Evolutionary conservation across 2,797 vertebrate genomes (phyloP).

Genomic region (Nasua narica): DNA sequence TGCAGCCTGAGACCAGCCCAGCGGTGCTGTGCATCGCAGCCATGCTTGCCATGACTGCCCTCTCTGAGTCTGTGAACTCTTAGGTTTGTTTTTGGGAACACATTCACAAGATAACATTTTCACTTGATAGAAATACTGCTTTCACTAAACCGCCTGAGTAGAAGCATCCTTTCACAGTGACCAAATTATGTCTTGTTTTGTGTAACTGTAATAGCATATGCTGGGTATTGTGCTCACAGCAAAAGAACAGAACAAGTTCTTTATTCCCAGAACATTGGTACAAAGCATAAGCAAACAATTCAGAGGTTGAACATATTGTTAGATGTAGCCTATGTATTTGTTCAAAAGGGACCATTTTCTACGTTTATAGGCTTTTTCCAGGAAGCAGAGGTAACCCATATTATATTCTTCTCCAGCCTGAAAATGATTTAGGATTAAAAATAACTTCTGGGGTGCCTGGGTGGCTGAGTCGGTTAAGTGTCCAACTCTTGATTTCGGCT

Average conservation of each 20-base stretch:
- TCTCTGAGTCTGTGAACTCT: not conserved
- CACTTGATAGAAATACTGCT: not conserved
- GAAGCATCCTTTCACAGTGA: not conserved
- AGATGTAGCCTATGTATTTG: not conserved
- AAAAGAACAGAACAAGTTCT: not conserved
- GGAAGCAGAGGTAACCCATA: not conserved
- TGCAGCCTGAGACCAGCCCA: not conserved
- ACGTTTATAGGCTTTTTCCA: not conserved
- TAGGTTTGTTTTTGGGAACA: not conserved
- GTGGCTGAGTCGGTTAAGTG: not conserved
- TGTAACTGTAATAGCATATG: not conserved
- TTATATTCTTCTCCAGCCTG: not conserved
- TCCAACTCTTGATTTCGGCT: not conserved
- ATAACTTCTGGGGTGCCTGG: not conserved
- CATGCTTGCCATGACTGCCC: not conserved
- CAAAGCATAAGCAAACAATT: constrained; percentile 23
- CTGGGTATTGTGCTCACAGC: not conserved
- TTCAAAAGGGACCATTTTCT: not conserved
- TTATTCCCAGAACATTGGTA: not conserved
- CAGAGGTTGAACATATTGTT: not conserved
- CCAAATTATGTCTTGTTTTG: not conserved
- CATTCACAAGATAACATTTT: not conserved
- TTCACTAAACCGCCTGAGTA: not conserved
- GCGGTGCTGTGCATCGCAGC: accelerated
- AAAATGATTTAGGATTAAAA: not conserved